Evolutionary conservation across 2,113 vertebrate genomes (phyloP).

Genomic region (Pholis gunnellus): DNA sequence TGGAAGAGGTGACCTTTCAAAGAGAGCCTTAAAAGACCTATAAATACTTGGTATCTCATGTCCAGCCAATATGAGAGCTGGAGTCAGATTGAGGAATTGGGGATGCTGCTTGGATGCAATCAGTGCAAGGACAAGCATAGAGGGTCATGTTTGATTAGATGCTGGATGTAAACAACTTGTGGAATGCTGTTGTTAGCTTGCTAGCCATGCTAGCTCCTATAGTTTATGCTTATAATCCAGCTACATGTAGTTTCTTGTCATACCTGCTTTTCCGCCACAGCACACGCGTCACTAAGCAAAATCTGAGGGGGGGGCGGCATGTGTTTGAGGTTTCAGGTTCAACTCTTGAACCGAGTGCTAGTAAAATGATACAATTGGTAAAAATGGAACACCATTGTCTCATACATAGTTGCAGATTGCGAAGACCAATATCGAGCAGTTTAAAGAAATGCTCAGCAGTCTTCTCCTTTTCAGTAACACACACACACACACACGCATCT

Average conservation of each 20-base stretch:
- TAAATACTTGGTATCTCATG: too few species aligned
- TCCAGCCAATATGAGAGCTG: not conserved
- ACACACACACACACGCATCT: not conserved
- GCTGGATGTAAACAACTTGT: not conserved
- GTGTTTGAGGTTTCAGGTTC: not conserved
- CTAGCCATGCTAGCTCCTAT: not conserved
- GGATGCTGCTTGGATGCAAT: not conserved
- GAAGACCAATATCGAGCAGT: not conserved
- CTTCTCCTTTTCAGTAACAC: not conserved
- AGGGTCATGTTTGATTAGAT: not conserved
- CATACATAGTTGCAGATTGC: not conserved
- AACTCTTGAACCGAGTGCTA: not conserved
- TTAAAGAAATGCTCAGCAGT: not conserved
- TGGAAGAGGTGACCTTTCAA: not conserved
- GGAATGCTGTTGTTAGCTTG: not conserved
- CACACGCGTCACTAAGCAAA: too few species aligned
- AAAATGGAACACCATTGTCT: not conserved
- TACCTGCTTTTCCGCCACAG: too few species aligned
- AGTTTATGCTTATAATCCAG: not conserved
- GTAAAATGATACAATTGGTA: not conserved
- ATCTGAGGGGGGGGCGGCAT: too few species aligned
- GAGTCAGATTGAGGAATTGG: not conserved
- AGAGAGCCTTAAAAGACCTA: not conserved
- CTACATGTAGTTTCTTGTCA: not conserved
- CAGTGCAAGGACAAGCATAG: not conserved